These are phyloP conservation scores for Aradus depressus DNA, from an alignment of 2,888 invertebrate genomes.

Conservation along the genomic window DNA sequence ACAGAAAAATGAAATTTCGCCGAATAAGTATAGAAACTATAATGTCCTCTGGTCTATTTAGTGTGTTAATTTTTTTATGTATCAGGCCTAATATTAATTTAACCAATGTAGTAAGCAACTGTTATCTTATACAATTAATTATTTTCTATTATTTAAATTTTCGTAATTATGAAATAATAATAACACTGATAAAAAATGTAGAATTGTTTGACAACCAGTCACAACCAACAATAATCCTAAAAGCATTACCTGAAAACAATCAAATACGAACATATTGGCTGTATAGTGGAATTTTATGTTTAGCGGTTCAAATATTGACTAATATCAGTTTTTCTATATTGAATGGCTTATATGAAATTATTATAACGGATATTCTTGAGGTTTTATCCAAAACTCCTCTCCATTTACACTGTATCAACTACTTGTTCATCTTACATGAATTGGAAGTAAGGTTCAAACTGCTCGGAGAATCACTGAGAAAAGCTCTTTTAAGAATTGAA, in stretches of 20 bases:
- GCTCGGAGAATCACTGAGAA: background rate
- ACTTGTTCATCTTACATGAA: conserved; percentile 2
- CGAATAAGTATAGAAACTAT: background rate
- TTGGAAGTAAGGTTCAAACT: background rate
- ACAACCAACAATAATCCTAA: background rate
- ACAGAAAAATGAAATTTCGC: background rate
- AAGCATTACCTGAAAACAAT: background rate
- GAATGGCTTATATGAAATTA: too few relatives aligned
- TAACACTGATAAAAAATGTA: background rate
- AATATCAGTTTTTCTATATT: too few relatives aligned
- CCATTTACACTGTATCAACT: background rate
- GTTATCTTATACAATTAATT: background rate
- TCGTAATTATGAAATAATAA: background rate
- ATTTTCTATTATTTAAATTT: background rate
- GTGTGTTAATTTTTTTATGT: background rate
- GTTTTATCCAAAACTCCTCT: background rate
- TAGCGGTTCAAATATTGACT: too few relatives aligned
- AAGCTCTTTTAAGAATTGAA: background rate
- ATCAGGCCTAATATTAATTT: background rate
- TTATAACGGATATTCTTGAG: background rate
- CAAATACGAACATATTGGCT: too few relatives aligned
- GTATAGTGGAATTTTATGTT: too few relatives aligned
- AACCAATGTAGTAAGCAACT: background rate
- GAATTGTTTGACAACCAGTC: conserved; percentile 5
- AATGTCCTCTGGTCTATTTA: background rate